Evolutionary conservation across 2,888 invertebrate genomes (phyloP).

Genomic region (Arrhopalites spinosus): DNA sequence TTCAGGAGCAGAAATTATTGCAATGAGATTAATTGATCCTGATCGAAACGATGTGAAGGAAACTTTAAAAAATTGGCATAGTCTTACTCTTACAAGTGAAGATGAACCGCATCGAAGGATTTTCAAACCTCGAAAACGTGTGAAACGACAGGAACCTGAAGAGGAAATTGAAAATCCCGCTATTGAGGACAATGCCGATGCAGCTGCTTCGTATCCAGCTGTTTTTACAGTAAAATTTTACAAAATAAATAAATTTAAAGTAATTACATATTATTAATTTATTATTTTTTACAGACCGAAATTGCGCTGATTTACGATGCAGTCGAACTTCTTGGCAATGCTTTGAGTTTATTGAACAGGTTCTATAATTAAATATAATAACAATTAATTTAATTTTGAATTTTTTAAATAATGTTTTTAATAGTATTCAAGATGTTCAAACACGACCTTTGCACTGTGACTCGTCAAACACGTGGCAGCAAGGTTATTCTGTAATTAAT

Average conservation of each 20-base stretch:
- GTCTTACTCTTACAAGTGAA: neutral
- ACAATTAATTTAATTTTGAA: no score
- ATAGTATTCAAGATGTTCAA: slow-evolving; percentile 85
- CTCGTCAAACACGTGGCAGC: slow-evolving; percentile 82
- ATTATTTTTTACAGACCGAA: slow-evolving; percentile 80
- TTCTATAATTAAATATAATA: no score
- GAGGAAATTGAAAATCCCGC: neutral
- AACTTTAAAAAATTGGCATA: slow-evolving; percentile 68
- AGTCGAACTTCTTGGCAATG: slow-evolving; percentile 89
- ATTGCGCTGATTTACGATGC: slow-evolving; percentile 95
- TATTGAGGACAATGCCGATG: no score
- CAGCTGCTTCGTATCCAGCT: no score
- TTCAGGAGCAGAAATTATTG: slow-evolving; percentile 93
- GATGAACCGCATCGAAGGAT: neutral
- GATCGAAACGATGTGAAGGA: slow-evolving; percentile 77
- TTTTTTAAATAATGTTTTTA: no score
- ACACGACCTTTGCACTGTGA: slow-evolving; percentile 85
- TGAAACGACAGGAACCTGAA: neutral
- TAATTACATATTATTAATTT: no score
- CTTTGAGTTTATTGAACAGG: slow-evolving; percentile 86
- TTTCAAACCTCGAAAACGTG: neutral
- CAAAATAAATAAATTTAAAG: neutral
- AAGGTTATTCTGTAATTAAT: slow-evolving; percentile 92
- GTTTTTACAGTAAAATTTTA: no score
- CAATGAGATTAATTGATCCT: slow-evolving; percentile 85